Evolutionary conservation across 2,797 vertebrate species (phyloP), one percentile per base, ranked within the genome.

Genomic region (Coendou prehensilis): DNA sequence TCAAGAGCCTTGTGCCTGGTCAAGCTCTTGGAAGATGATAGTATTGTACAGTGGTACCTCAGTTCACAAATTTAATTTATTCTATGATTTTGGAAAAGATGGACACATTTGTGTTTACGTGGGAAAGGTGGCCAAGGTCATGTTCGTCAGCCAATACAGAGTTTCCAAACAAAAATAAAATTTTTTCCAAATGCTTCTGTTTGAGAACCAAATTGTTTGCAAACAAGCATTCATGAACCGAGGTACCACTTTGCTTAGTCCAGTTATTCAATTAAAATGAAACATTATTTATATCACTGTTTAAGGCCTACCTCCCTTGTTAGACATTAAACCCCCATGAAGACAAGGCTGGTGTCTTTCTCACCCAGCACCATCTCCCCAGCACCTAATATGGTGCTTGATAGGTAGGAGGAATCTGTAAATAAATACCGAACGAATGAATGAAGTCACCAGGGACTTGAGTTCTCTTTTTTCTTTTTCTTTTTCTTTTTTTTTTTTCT

Each of bases 211-310:
- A 75, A 69, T 69, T 71, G 69, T 41, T 69, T 37, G n/a, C 67
- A 41, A 22, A 76, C 18, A 76, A 76, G 7, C 14, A 4, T 50
- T 76, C 23, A 23, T 76, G 26, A 76, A 3, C 45, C 2, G 47
- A 47, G 45, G 45, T 50, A 76, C 45, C 13, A 50, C 13, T 76
- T 47, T 8, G 30, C 28, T 91, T 56, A 88, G 50, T 67, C 52
- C 33, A 61, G 81, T 57, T 89, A 64, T 41, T 69, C 75, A 93
- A 71, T 50, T 88, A 61, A 88, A 87, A 93, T 15, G 15, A 79
- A 80, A 4, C 41, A 17, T 63, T 54, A 33, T 37, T 41, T 82
- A 56, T 11, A 71, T 61, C 57, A 90, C 23, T 84, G 45, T 91
- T 87, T 69, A 76, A 81, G 22, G 5, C 33, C 41, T 23, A 3